Percentiles rank a stretch among this genome's conserved stretches.
Evolutionary conservation across 1,140 invertebrate genomes (phyloP).

Genomic region (Apis dorsata): DNA sequence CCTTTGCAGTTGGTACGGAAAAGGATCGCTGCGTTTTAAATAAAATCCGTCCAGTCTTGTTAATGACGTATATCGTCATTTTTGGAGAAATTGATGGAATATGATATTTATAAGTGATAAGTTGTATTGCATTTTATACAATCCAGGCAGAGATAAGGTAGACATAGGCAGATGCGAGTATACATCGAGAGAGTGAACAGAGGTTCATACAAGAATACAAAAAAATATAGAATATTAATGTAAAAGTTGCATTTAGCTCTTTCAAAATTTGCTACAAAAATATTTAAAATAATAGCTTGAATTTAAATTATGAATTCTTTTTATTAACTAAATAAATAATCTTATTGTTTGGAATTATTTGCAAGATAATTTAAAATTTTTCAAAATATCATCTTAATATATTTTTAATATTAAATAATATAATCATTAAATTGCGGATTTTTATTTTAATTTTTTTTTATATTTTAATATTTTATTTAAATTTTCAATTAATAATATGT

Average conservation of each 20-base stretch:
- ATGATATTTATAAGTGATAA: slow-evolving; percentile 64
- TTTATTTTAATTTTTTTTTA: too few relatives aligned
- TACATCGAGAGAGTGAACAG: slow-evolving; percentile 57
- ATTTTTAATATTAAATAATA: neutral
- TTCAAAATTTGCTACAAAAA: neutral
- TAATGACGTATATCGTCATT: slow-evolving; percentile 57
- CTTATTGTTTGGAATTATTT: neutral
- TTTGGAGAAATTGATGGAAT: slow-evolving; percentile 48
- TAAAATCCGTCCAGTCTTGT: slow-evolving; percentile 86
- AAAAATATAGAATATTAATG: slow-evolving; percentile 38
- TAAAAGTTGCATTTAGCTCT: neutral
- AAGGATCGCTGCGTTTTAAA: slow-evolving; percentile 95
- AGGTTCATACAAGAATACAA: slow-evolving; percentile 50
- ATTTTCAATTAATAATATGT: too few relatives aligned
- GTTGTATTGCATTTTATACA: slow-evolving; percentile 56
- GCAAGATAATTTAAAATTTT: neutral
- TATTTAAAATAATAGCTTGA: neutral
- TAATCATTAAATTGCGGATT: too few relatives aligned
- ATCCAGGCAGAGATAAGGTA: slow-evolving; percentile 51
- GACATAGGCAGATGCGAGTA: slow-evolving; percentile 65
- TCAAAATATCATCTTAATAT: neutral
- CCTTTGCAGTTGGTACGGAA: slow-evolving; percentile 92
- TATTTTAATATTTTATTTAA: too few relatives aligned
- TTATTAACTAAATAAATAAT: neutral
- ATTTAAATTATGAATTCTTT: neutral